Base-by-base conservation (phyloP, 1,140 invertebrate species). In the Ctenoplectra terminalis region DNA sequence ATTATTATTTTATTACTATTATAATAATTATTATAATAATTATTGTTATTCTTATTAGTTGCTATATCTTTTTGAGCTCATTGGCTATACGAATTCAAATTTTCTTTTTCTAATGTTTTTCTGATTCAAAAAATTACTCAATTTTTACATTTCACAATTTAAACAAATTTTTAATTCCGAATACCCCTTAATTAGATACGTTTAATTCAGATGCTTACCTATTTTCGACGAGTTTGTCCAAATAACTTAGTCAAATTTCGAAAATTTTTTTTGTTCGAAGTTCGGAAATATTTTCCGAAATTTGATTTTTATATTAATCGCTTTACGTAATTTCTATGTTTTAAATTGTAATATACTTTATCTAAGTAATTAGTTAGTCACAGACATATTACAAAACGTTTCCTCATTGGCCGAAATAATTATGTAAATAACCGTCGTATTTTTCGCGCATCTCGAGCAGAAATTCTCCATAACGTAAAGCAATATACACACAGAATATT, bases 1-100 rank as follows among this genome's bases (percentile, higher is more conserved):
- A 70, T 79, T 87, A 79, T 71, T 87, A 84, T 83, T 50, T 66
- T 48, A 50, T 40, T 79, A 61, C 11, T 67, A 56, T 31, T 70
- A 78, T 50, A 48, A 71, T 50, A 29, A 37, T 31, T 58, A 78
- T 50, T 61, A 61, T 61, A 40, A 37, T 37, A 29, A 71, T 70
- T 61, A 61, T 50, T 71, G n/a, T 79, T 79, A 72, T 37, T 40
- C 43, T 26, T 37, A 6, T 71, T 40, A 26, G 37, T 77, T 56
- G 9, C 52, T 46, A 7, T 74, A 75, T 48, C 37, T 75, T 66
- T 66, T 48, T 29, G 11, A 29, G 20, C 48, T 37, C 0, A 7
- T 20, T 1, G 11, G 31, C 15, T 67, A 37, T 37, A n/a, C 13
- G 11, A 37, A 61, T n/a, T 43, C 20, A 56, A 56, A 58, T 26